These are phyloP conservation scores for Dendronephthya gigantea DNA, from an alignment of 64 coral and sea anemone genomes.

Conservation along the genomic window DNA sequence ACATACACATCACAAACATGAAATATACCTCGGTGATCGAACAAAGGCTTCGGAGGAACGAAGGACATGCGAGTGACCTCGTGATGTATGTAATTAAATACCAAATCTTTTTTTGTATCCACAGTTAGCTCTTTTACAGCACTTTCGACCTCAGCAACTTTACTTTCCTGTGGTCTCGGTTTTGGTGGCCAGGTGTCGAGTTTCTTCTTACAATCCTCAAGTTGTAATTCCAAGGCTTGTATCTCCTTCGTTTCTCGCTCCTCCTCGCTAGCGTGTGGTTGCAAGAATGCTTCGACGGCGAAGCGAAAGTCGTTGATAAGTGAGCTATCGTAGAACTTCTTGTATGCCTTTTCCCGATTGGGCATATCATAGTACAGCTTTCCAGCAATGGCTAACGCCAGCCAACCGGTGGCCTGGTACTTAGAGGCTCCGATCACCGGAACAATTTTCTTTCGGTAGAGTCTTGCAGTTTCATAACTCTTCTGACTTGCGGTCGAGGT, in stretches of 20 bases:
- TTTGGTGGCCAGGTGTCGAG: conserved; percentile 47
- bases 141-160: conserved; percentile 8
- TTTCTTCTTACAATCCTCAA: conserved; percentile 34
- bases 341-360: conserved; percentile 35
- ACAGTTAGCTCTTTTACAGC: conserved; percentile 35
- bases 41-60: conserved; percentile 59
- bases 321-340: conserved; percentile 51
- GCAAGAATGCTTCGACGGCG: conserved; percentile 30
- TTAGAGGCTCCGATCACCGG: conserved; percentile 50
- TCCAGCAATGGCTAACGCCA: conserved; percentile 54
- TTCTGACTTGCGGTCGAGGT: conserved; percentile 35
- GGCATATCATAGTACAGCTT: conserved; percentile 57
- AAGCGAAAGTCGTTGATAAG: conserved; percentile 66
- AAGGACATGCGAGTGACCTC: conserved; percentile 57
- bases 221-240: conserved; percentile 41
- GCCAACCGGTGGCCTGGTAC: conserved; percentile 45
- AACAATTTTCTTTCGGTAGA: conserved; percentile 44
- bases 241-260: conserved; percentile 27
- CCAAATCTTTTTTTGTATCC: conserved; percentile 36
- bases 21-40: conserved; percentile 40
- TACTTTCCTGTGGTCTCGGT: conserved; percentile 27
- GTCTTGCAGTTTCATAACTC: conserved; percentile 51
- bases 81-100: conserved; percentile 57
- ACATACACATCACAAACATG: too few species aligned
- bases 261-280: conserved; percentile 49